phyloP scores from a whole-genome alignment of 1,140 invertebrate species.

The Ooceraea biroi region DNA sequence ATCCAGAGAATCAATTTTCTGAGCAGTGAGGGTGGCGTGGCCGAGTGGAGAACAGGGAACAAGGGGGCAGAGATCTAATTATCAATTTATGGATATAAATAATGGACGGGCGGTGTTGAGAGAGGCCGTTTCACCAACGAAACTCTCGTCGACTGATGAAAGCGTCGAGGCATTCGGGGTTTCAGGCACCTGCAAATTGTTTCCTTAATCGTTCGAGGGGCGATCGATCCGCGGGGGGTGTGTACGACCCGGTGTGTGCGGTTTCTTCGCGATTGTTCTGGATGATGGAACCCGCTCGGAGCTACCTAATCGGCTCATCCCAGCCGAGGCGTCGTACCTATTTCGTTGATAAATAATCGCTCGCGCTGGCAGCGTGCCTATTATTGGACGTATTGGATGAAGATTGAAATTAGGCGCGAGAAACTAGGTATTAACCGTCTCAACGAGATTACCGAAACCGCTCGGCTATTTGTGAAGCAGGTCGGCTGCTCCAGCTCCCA shows the following conservation, averaged over 20 bases:
- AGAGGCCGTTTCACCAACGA: background rate
- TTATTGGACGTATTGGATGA: constrained; percentile 29
- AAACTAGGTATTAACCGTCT: constrained; percentile 17
- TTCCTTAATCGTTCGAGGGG: constrained; percentile 42
- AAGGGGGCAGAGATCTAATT: constrained; percentile 76
- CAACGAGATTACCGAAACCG: background rate
- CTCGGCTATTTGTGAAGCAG: background rate
- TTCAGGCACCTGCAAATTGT: constrained; percentile 51
- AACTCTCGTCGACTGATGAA: constrained; percentile 27
- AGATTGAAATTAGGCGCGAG: constrained; percentile 48
- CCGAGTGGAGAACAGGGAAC: background rate
- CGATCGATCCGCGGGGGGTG: constrained; percentile 11
- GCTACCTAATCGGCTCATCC: constrained; percentile 30
- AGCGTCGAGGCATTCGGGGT: background rate
- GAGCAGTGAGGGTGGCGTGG: background rate
- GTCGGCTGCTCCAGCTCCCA: no score
- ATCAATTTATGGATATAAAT: constrained; percentile 84
- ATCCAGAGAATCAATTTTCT: constrained; percentile 81
- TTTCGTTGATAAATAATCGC: constrained; percentile 49
- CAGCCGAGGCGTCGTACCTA: background rate
- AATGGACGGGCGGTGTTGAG: constrained; percentile 58
- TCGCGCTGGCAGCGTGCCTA: constrained; percentile 12
- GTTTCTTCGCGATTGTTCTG: constrained; percentile 39
- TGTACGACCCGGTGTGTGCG: background rate
- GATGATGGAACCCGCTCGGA: background rate